Evolutionary conservation across 2,113 vertebrate genomes (phyloP), one percentile per base, ranked within the genome.

Genomic region (Halcyon malimbica): DNA sequence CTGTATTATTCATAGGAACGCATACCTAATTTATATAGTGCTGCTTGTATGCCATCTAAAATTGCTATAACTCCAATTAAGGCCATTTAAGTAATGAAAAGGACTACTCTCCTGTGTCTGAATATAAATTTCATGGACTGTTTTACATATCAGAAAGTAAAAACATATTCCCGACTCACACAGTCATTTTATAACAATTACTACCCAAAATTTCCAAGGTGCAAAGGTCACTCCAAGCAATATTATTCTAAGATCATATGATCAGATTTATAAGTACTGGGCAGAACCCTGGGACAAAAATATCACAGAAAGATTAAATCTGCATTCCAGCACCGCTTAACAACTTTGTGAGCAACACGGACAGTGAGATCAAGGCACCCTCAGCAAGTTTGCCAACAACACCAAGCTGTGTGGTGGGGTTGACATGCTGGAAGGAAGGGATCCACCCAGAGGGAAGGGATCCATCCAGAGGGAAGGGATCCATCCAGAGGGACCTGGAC

Each of bases 61-160:
- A 96, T 94, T 93, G n/a, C 67, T 96, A 19, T 90, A 80, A 54
- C 69, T 93, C 48, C 68, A 97, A 95, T 96, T 97, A 96, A 88
- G 46, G 25, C 51, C 63, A 93, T 96, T 97, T 96, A 92, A 96
- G 87, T 93, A 94, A 96, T 94, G 76, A 93, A 87, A 94, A 63
- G 37, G 67, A 95, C 91, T 79, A 50, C 65, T 94, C 46, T 94
- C 50, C 63, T 87, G 79, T 94, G 44, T 89, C 83, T 93, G 64
- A 94, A 87, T 96, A 94, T 82, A 94, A 96, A 97, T 94, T 95
- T 44, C 46, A 91, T 70, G n/a, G 65, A 94, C 41, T 84, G 16
- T 56, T 96, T 96, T 95, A 94, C 53, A 83, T 65, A 59, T 83
- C 59, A 89, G 78, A 93, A 79, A 48, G 28, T 76, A 93, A 93